Evolutionary conservation across 2,113 vertebrate species (phyloP), one percentile per base, ranked within the genome.

Genomic region (Peromyscus californicus): DNA sequence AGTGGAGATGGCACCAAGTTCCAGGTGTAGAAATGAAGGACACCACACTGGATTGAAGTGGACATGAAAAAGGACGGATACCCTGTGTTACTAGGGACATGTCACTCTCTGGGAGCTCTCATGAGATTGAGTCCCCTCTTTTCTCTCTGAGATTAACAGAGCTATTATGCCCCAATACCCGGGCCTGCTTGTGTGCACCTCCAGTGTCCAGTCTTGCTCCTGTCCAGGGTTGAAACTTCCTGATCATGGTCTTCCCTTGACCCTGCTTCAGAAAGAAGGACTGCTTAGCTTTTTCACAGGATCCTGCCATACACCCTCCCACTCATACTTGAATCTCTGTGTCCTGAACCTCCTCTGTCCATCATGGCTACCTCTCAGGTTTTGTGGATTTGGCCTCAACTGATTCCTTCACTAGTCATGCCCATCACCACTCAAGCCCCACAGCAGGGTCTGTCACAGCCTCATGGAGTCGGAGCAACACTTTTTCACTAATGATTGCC

Each of bases 341-440:
- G 16, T 51, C 45, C 45, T 67, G 7, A 39, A 33, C 4, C 15
- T 13, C 22, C 31, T 69, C 24, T 24, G 22, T 65, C 29, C 69
- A 29, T n/a, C 21, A 33, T 78, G 22, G 4, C 9, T 48, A 5
- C 11, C 61, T 42, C 11, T 39, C 22, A 42, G 61, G 48, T 21
- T 63, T 48, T 48, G 15, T 51, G 16, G 36, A 33, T 63, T 21
- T 26, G 11, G 1, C 12, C 10, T 72, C 29, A 19, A 19, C 7
- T 69, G 4, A 33, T 48, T n/a, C 31, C n/a, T 48, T 67, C 39
- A 85, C n/a, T 8, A 24, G 22, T 69, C 33, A 7, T 31, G 24
- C 0, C 19, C 48, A 12, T 16, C 15, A 69, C 1, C 10, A 39
- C 59, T 7, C 0, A 1, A 26, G 11, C 2, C 13, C 36, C 31